These are phyloP conservation scores for Cydia amplana DNA, from an alignment of 1,140 invertebrate genomes.

Conservation along the genomic window DNA sequence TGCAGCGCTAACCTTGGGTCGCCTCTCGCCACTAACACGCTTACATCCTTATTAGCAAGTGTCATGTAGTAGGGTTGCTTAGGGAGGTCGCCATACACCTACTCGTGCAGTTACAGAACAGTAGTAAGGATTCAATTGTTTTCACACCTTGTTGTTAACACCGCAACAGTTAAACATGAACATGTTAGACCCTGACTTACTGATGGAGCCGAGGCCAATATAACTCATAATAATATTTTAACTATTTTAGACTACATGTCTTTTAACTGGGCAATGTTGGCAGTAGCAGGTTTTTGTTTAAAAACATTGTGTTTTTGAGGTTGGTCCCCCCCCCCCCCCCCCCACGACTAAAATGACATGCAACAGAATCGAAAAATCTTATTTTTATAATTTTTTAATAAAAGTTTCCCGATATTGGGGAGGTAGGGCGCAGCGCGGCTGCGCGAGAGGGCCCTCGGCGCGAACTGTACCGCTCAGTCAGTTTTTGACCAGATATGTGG, in stretches of 20 bases:
- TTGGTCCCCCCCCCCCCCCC: too few species aligned
- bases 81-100: not conserved
- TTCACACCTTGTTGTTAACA: not conserved
- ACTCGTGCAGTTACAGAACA: not conserved
- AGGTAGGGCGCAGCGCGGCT: not conserved
- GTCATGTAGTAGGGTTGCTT: not conserved
- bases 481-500: slow-evolving; percentile 20
- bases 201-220: too few species aligned
- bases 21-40: slow-evolving; percentile 5
- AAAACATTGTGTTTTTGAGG: too few species aligned
- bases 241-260: too few species aligned
- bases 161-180: not conserved
- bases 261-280: too few species aligned
- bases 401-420: not conserved
- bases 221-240: too few species aligned
- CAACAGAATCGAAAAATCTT: too few species aligned
- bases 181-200: not conserved
- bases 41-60: not conserved
- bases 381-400: too few species aligned
- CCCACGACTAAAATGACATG: too few species aligned
- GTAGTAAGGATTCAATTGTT: slow-evolving; percentile 4
- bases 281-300: too few species aligned
- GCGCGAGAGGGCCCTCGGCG: not conserved
- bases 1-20: not conserved
- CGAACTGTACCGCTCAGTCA: slow-evolving; percentile 8